Conservation (phyloP, 2,113 vertebrate genomes). For the Athene noctua region DNA sequence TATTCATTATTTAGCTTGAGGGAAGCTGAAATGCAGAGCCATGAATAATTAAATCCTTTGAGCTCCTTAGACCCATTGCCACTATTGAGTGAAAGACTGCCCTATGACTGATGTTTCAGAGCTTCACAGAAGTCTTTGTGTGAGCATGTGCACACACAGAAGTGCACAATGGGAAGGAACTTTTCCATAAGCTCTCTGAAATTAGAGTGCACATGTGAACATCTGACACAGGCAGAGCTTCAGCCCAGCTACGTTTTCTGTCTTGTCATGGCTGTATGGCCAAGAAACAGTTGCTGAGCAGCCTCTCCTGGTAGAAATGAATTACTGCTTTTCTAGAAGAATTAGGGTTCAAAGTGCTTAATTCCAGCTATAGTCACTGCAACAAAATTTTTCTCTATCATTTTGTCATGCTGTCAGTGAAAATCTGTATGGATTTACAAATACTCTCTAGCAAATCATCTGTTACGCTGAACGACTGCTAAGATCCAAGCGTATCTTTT, state of each 20-base stretch:
- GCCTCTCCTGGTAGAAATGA: conserved; percentile 37
- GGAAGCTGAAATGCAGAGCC: not conserved
- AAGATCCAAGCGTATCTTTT: not conserved
- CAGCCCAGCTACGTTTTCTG: not conserved
- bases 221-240: not conserved
- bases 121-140: not conserved
- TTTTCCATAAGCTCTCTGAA: not conserved
- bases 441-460: not conserved
- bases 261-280: not conserved
- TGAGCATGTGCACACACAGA: accelerated
- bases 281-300: conserved; percentile 2
- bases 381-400: not conserved
- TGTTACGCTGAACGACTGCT: not conserved
- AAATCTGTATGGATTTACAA: not conserved
- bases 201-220: not conserved
- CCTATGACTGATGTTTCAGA: not conserved
- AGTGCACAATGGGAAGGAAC: not conserved
- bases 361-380: not conserved
- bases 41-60: not conserved
- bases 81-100: not conserved
- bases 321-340: conserved; percentile 18
- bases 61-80: not conserved
- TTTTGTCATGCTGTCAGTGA: not conserved
- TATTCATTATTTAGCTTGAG: not conserved
- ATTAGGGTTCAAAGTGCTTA: not conserved